These are phyloP conservation scores for Halocynthia aurantium DNA, from an alignment of 23 tunicate species.

Conservation along the genomic window DNA sequence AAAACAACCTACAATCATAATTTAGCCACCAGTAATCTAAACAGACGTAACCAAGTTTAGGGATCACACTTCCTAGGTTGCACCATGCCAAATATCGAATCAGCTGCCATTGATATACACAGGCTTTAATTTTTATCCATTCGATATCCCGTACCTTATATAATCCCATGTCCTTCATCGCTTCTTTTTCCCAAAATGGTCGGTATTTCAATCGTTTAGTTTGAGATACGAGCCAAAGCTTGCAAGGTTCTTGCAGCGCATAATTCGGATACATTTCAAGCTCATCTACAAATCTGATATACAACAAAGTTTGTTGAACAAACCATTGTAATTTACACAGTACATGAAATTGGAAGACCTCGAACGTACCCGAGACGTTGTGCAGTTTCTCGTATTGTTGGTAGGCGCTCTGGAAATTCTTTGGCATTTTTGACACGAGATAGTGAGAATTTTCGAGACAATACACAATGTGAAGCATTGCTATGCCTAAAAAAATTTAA, in stretches of 20 bases:
- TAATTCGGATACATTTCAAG: constrained; percentile 83
- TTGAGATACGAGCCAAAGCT: constrained; percentile 77
- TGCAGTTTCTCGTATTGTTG: constrained; percentile 17
- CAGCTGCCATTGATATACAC: too few species aligned
- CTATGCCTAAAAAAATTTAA: too few species aligned
- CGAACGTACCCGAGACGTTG: constrained; percentile 12
- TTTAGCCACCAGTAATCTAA: too few species aligned
- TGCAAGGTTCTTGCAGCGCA: constrained; percentile 72
- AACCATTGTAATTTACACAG: not conserved
- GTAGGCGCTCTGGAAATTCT: constrained; percentile 16
- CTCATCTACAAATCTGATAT: constrained; percentile 36
- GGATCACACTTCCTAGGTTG: too few species aligned
- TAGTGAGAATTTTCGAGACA: too few species aligned
- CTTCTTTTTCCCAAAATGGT: constrained; percentile 82
- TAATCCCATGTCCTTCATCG: constrained; percentile 75
- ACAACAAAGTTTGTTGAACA: too few species aligned
- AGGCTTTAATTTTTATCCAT: not conserved
- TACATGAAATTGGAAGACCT: not conserved
- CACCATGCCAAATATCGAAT: too few species aligned
- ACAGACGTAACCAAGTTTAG: too few species aligned
- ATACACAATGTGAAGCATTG: too few species aligned
- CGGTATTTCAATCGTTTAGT: constrained; percentile 19
- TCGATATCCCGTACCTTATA: constrained; percentile 19
- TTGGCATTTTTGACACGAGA: too few species aligned
- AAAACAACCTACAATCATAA: too few species aligned